Base-by-base conservation (phyloP, 2,888 invertebrate species). In the Leucophenga maculata region DNA sequence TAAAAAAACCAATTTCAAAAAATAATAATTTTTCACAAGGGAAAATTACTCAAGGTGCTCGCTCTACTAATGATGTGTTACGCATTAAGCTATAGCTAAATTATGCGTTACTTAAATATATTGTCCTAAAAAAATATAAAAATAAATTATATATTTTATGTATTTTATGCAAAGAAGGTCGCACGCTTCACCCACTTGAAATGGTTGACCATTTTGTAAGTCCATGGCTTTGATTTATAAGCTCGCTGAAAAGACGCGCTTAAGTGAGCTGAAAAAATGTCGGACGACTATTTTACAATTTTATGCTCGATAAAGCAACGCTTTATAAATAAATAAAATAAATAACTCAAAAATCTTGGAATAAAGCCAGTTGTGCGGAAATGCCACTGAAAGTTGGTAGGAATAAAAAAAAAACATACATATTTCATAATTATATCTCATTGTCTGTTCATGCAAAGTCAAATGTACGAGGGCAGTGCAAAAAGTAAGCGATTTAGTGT, bases 31-130 rank as follows among this genome's bases (percentile, higher is more conserved):
- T 60, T 60, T 60, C 39, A 32, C 32, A 60, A 60, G 39, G 60
- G 60, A 60, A 60, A 60, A 60, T 60, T 60, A 60, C 60, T 31
- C 13, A 60, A 60, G 39, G n/a, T 60, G 60, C 39, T n/a, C 14
- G 60, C 39, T n/a, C 14, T 13, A 39, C 8, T 39, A 39, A 39
- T 39, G 39, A 39, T 3, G 3, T 26, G 26, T 26, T 39, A 39
- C 39, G 39, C 3, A 8, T 11, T 39, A 6, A 11, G 46, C 69
- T 50, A 72, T 72, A 59, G 48, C 50, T 54, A 16, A 57, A 70
- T 74, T 72, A 76, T 74, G 68, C 64, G 64, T 75, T 68, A 72
- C 26, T 52, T 31, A 48, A 55, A 70, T 68, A 78, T 81, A 71
- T 68, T 72, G 72, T 71, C 32, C 50, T 55, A 32, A 32, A 31